Percentiles rank a stretch among this genome's conserved stretches.
Conservation (phyloP, 2,888 invertebrate species). For the Acheta domesticus region DNA sequence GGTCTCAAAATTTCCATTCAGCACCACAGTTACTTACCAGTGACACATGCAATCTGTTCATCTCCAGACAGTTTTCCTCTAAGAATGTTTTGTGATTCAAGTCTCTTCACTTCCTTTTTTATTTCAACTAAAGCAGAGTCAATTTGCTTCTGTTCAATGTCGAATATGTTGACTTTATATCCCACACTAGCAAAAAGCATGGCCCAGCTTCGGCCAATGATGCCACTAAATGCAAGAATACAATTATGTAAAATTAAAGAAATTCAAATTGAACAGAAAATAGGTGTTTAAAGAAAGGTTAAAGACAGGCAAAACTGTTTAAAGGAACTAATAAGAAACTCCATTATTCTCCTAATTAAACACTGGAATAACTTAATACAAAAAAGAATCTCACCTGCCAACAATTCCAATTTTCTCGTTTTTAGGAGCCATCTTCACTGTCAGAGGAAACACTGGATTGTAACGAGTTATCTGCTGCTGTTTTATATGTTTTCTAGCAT, state of each 20-base stretch:
- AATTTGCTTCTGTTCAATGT: slow-evolving; percentile 74
- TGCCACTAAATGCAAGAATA: slow-evolving; percentile 66
- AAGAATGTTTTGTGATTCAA: slow-evolving; percentile 69
- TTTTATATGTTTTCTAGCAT: too few species aligned
- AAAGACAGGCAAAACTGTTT: too few species aligned
- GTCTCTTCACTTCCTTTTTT: slow-evolving; percentile 62
- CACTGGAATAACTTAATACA: too few species aligned
- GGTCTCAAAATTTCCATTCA: too few species aligned
- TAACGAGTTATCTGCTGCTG: too few species aligned
- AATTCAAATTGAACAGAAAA: too few species aligned
- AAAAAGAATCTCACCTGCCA: slow-evolving; percentile 59
- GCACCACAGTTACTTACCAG: slow-evolving; percentile 53
- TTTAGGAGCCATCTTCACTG: slow-evolving; percentile 45
- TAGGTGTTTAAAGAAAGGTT: too few species aligned
- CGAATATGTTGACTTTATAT: slow-evolving; percentile 83
- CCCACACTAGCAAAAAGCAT: slow-evolving; percentile 94
- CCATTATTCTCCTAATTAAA: too few species aligned
- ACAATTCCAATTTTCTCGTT: slow-evolving; percentile 70
- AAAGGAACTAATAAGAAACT: too few species aligned
- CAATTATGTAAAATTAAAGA: too few species aligned
- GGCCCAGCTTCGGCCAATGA: slow-evolving; percentile 95
- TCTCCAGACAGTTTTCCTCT: slow-evolving; percentile 70
- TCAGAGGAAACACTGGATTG: not conserved
- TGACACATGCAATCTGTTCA: slow-evolving; percentile 73
- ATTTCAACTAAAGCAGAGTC: slow-evolving; percentile 71